phyloP scores from a whole-genome alignment of 1,140 invertebrate species.

The Hyphantria cunea region DNA sequence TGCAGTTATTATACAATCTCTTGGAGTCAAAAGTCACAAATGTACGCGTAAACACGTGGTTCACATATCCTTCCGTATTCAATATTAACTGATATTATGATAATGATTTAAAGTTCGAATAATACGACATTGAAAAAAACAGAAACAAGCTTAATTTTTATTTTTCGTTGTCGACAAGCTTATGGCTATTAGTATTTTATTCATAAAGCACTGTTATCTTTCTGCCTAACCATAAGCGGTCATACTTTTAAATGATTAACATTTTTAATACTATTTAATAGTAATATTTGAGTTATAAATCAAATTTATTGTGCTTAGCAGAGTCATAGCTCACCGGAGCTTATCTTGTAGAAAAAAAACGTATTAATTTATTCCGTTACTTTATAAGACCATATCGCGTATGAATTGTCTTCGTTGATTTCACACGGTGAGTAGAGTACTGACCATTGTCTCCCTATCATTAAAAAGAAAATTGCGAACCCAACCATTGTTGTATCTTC shows the following conservation, averaged over 20 bases:
- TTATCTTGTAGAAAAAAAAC: slow-evolving; percentile 25
- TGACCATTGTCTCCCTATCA: slow-evolving; percentile 69
- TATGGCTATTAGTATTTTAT: too few species aligned
- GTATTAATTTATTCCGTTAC: slow-evolving; percentile 34
- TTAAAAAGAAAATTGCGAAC: slow-evolving; percentile 69
- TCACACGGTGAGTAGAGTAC: slow-evolving; percentile 65
- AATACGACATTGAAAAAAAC: background rate
- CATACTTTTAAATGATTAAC: background rate
- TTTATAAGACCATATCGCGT: slow-evolving; percentile 24
- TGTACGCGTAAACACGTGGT: too few species aligned
- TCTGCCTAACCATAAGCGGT: background rate
- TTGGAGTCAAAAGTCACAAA: too few species aligned
- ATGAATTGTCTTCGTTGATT: slow-evolving; percentile 43
- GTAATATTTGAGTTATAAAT: slow-evolving; percentile 9
- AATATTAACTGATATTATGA: too few species aligned
- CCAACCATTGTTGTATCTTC: slow-evolving; percentile 50
- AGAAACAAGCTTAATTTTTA: too few species aligned
- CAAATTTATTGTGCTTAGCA: slow-evolving; percentile 7
- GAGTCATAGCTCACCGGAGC: slow-evolving; percentile 10
- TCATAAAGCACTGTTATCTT: background rate
- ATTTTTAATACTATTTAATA: slow-evolving; percentile 20
- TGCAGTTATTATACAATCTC: too few species aligned
- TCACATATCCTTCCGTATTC: too few species aligned
- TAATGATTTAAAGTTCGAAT: slow-evolving; percentile 12
- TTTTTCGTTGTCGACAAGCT: too few species aligned